These are phyloP conservation scores for Dicerorhinus sumatrensis DNA, from an alignment of 2,113 vertebrate species.

Conservation along the genomic window DNA sequence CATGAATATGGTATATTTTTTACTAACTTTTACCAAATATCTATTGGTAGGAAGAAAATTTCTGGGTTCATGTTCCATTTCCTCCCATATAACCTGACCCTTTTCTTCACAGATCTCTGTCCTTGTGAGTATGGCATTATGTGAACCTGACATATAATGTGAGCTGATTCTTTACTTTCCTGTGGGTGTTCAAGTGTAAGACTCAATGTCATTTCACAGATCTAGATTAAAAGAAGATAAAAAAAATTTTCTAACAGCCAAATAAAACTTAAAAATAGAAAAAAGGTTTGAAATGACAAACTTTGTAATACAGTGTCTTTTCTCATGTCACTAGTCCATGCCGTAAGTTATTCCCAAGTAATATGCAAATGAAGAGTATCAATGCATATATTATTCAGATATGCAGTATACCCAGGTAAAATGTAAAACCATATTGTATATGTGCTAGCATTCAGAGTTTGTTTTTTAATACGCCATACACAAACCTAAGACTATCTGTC, in stretches of 20 bases:
- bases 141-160: background rate
- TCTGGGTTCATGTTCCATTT: slow-evolving; percentile 14
- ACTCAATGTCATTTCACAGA: slow-evolving; percentile 22
- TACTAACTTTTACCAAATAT: background rate
- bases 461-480: background rate
- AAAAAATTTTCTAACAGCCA: background rate
- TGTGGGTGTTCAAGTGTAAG: background rate
- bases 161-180: slow-evolving; percentile 1
- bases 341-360: background rate
- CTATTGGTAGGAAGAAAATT: slow-evolving; percentile 45
- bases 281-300: background rate
- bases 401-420: background rate
- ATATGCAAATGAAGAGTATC: background rate
- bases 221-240: background rate
- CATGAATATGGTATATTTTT: background rate
- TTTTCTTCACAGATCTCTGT: background rate
- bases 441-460: background rate
- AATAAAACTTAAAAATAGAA: slow-evolving; percentile 17
- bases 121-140: slow-evolving; percentile 9
- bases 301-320: background rate
- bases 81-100: background rate
- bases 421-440: background rate
- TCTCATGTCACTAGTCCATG: background rate
- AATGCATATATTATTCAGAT: background rate
- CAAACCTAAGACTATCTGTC: background rate